phyloP scores from a whole-genome alignment of 2,113 vertebrate species.

The Romanogobio albipinnatus region DNA sequence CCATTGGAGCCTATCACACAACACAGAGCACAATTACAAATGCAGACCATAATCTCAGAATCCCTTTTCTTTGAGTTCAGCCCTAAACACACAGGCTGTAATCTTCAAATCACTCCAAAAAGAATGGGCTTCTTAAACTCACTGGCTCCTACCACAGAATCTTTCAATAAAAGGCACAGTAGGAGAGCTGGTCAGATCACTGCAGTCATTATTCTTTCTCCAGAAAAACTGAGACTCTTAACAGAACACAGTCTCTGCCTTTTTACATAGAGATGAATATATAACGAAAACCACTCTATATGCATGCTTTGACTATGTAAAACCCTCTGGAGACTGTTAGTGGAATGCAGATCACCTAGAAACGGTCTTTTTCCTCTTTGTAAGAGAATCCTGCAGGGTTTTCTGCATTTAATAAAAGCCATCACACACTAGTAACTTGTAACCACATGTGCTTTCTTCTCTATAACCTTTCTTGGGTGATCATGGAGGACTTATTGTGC shows the following conservation, averaged over 20 bases:
- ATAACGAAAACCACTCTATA: neutral
- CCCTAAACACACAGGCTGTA: conserved; percentile 18
- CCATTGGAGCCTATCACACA: neutral
- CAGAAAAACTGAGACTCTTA: neutral
- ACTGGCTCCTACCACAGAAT: neutral
- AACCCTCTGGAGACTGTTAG: neutral
- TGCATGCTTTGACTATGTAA: neutral
- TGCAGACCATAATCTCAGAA: conserved; percentile 38
- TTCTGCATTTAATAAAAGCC: conserved; percentile 3
- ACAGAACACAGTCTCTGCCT: neutral
- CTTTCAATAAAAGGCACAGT: neutral
- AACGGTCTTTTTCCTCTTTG: neutral
- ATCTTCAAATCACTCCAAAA: conserved; percentile 36
- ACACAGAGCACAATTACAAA: conserved; percentile 3
- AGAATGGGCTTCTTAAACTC: conserved; percentile 24
- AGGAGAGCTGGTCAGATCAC: conserved; percentile 43
- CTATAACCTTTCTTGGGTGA: neutral
- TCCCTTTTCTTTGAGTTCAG: conserved; percentile 32
- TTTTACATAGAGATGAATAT: neutral
- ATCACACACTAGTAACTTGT: neutral
- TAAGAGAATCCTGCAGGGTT: neutral
- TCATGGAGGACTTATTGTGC: neutral
- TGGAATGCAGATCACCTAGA: conserved; percentile 3
- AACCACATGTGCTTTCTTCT: conserved; percentile 16
- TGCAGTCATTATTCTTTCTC: conserved; percentile 34